Conservation (phyloP, 2,888 invertebrate genomes). For the Sycophila texana region DNA sequence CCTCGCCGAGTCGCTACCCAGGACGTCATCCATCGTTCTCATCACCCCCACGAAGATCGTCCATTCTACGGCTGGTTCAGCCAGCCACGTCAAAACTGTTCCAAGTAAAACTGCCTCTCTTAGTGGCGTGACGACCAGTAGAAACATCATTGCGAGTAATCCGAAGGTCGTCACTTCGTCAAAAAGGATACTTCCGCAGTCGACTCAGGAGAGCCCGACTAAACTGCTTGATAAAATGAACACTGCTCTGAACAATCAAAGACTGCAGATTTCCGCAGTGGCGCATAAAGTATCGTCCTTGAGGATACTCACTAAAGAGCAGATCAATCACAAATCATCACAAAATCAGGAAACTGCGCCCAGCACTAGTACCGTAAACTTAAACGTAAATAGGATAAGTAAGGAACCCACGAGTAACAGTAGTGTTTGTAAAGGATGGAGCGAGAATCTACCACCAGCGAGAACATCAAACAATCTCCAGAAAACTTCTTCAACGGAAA, state of each 20-base stretch:
- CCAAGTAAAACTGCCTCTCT: conserved; percentile 9
- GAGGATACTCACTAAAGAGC: conserved; percentile 66
- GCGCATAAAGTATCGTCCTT: conserved; percentile 52
- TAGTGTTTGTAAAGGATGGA: background rate
- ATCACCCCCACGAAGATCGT: conserved; percentile 18
- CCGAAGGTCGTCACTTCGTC: background rate
- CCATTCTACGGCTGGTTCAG: background rate
- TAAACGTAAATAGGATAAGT: background rate
- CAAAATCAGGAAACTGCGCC: conserved; percentile 56
- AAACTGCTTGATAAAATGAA: conserved; percentile 39
- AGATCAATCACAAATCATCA: conserved; percentile 66
- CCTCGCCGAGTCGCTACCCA: background rate
- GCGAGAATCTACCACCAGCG: background rate
- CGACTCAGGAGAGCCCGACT: background rate
- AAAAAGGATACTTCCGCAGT: background rate
- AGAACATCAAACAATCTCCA: no score
- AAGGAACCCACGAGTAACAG: background rate
- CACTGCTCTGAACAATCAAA: conserved; percentile 32
- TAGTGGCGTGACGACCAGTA: background rate
- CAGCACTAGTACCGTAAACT: conserved; percentile 15
- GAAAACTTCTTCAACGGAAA: background rate
- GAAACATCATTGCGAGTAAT: background rate
- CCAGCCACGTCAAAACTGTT: background rate
- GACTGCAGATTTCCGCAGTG: conserved; percentile 33
- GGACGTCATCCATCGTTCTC: background rate